phyloP scores from a whole-genome alignment of 1,140 invertebrate genomes.

The Drosophila bifasciata region DNA sequence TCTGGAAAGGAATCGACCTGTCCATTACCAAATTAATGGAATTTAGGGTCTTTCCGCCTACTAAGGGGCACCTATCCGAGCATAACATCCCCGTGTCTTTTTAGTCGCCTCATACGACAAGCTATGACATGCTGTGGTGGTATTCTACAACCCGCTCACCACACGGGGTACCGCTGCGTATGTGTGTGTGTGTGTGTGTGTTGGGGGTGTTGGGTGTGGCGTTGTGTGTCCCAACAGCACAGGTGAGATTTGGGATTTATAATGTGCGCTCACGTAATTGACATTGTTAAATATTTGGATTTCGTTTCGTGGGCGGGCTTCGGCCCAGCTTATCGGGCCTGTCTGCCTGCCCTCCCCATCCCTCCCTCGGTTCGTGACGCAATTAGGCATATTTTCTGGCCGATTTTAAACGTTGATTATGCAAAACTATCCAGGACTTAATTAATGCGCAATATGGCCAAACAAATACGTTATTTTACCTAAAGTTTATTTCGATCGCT shows the following conservation, averaged over 20 bases:
- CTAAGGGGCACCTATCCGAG: no score
- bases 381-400: constrained; percentile 33
- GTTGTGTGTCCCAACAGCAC: constrained; percentile 56
- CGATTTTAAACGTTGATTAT: constrained; percentile 5
- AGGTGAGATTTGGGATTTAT: constrained; percentile 83
- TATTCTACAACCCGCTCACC: no score
- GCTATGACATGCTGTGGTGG: no score
- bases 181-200: constrained; percentile 24
- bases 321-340: constrained; percentile 47
- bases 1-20: no score
- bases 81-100: no score
- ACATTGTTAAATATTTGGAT: constrained; percentile 83
- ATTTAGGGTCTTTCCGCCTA: no score
- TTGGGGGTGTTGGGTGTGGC: not conserved
- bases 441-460: not conserved
- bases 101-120: no score
- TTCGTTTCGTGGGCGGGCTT: constrained; percentile 28
- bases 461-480: no score
- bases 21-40: no score
- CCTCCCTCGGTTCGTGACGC: constrained; percentile 7
- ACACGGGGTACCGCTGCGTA: no score
- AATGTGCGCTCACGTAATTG: constrained; percentile 82
- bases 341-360: constrained; percentile 2
- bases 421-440: not conserved
- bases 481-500: no score